Conservation (phyloP, 1,140 invertebrate genomes). For the Phocides pigmalion region DNA sequence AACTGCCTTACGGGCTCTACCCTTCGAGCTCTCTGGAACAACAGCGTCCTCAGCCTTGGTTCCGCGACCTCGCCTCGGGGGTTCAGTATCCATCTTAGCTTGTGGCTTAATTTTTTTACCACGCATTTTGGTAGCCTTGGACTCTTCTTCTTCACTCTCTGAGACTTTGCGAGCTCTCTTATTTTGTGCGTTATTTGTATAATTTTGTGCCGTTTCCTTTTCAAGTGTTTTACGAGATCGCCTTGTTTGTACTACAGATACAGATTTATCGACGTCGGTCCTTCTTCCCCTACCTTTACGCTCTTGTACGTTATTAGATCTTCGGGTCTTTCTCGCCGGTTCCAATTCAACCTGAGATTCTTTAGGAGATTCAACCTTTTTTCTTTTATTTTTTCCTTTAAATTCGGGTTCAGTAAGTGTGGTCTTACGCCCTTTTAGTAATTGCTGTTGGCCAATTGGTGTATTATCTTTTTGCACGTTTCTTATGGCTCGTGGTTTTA, state of each 20-base stretch:
- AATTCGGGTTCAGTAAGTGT: neutral
- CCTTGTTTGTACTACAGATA: neutral
- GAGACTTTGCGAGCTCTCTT: constrained; percentile 24
- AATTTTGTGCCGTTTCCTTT: neutral
- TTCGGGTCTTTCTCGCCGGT: constrained; percentile 27
- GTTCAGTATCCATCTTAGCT: constrained; percentile 12
- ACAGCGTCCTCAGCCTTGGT: neutral
- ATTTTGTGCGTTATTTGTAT: constrained; percentile 14
- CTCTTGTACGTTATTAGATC: constrained; percentile 6
- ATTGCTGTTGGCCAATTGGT: neutral
- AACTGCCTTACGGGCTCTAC: neutral
- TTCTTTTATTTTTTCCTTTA: constrained; percentile 1
- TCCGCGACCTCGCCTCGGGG: neutral
- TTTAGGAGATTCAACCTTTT: constrained; percentile 5
- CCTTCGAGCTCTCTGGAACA: neutral
- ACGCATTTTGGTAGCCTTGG: neutral
- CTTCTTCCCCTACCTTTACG: neutral
- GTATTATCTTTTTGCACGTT: neutral
- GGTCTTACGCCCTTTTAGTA: neutral
- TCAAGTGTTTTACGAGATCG: neutral
- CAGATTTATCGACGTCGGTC: neutral
- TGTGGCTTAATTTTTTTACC: constrained; percentile 6
- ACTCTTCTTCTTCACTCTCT: constrained; percentile 8
- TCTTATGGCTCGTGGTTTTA: constrained; percentile 32
- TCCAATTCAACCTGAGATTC: neutral